Conservation (phyloP, 1,140 invertebrate genomes). For the Zaprionus ornatus region DNA sequence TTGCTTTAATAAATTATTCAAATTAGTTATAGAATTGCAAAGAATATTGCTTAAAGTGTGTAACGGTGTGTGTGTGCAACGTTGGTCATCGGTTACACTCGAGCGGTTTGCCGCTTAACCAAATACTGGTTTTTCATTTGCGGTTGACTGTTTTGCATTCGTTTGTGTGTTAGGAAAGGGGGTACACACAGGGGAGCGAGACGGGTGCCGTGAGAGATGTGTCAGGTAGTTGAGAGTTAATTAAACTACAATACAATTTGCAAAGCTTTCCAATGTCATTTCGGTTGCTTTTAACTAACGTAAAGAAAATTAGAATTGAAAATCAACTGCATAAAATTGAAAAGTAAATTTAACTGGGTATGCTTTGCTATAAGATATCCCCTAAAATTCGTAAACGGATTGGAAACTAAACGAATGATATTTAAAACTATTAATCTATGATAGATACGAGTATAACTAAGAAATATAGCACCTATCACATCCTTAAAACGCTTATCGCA, state of each 20-base stretch:
- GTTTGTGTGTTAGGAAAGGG: background rate
- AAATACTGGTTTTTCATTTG: constrained; percentile 48
- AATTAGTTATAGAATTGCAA: constrained; percentile 61
- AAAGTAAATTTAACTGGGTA: background rate
- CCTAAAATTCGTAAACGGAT: background rate
- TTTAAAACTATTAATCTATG: too few relatives aligned
- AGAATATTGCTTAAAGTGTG: constrained; percentile 50
- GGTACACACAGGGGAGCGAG: background rate
- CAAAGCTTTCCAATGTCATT: constrained; percentile 6
- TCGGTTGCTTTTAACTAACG: constrained; percentile 14
- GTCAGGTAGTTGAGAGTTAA: constrained; percentile 24
- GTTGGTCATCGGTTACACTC: constrained; percentile 8
- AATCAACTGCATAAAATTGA: constrained; percentile 3
- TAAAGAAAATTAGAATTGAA: constrained; percentile 5
- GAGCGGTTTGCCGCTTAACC: constrained; percentile 51
- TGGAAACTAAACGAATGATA: too few relatives aligned
- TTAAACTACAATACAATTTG: constrained; percentile 34
- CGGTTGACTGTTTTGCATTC: constrained; percentile 26
- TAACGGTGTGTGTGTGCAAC: background rate
- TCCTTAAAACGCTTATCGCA: too few relatives aligned
- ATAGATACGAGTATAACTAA: too few relatives aligned
- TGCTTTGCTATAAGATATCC: background rate
- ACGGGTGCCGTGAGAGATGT: background rate
- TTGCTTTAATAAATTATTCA: constrained; percentile 59
- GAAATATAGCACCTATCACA: too few relatives aligned